Evolutionary conservation across 2,888 invertebrate species (phyloP), one percentile per base, ranked within the genome.

Genomic region (Himalopsyche kuldschensis): DNA sequence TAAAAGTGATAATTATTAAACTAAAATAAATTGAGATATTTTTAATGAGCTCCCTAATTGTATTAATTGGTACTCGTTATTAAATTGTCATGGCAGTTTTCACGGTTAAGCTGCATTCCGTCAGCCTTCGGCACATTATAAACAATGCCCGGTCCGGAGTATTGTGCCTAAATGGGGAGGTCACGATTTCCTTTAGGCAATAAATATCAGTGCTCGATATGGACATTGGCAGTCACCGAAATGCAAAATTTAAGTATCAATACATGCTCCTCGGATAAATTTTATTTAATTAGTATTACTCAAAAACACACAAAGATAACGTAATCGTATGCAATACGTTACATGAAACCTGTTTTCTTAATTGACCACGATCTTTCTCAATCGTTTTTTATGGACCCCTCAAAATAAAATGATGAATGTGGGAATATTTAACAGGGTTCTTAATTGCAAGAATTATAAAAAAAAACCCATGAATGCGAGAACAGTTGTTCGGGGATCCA

Each of bases 71-170:
- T 30, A 27, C 1, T 69, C 69, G 1, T 69, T 69, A 69, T 69
- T 69, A 69, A 69, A 30, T 69, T 69, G 69, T 30, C 69, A 69
- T 69, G 69, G 75, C 80, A 76, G 20, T 84, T 84, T 84, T 84
- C 78, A 75, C 78, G 35, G 82, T 47, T 69, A 55, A 69, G 46
- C 48, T 63, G 69, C 78, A 75, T 80, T 82, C 76, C 82, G 82
- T 8, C 80, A 80, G 81, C 84, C 84, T 84, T 84, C 82, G 76
- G 30, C 46, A n/a, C 79, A 20, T 27, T 47, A 75, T 20, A 78
- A 47, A 78, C 46, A 46, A 78, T 78, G 30, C 8, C 47, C 20
- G 69, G 75, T 47, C 24, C 75, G 35, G 20, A 31, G 78, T 76
- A 76, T 79, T 82, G 79, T 69, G 24, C 47, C 41, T 46, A 24